These are phyloP conservation scores for Busseola fusca DNA, from an alignment of 2,888 invertebrate genomes.

Conservation along the genomic window DNA sequence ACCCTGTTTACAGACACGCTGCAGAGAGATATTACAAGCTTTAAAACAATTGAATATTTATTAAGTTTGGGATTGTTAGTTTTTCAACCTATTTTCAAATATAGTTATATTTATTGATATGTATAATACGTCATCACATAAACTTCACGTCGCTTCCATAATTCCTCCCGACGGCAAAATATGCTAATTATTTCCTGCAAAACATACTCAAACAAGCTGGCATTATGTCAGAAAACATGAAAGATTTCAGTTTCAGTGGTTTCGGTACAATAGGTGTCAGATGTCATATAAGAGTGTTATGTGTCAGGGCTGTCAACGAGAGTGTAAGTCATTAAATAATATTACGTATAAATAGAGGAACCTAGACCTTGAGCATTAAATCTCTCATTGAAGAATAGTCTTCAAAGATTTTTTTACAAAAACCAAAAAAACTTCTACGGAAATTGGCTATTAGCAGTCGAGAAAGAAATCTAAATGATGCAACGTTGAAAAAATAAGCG, in stretches of 20 bases:
- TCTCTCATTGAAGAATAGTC: slow-evolving; percentile 6
- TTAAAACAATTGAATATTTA: not conserved
- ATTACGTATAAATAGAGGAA: slow-evolving; percentile 12
- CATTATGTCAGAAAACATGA: slow-evolving; percentile 50
- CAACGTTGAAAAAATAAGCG: not conserved
- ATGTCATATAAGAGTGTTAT: slow-evolving; percentile 36
- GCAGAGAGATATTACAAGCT: not conserved
- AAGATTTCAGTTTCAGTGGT: slow-evolving; percentile 32
- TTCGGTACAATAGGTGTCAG: slow-evolving; percentile 41
- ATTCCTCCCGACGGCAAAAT: slow-evolving; percentile 20
- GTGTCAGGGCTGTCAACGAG: slow-evolving; percentile 35
- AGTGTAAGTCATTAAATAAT: slow-evolving; percentile 33
- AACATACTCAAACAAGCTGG: slow-evolving; percentile 25
- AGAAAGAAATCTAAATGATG: slow-evolving; percentile 17
- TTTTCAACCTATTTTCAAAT: not conserved
- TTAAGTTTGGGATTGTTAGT: not conserved
- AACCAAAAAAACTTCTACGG: slow-evolving; percentile 22
- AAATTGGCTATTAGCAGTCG: slow-evolving; percentile 32
- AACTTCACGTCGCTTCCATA: not conserved
- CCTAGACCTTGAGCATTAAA: not conserved
- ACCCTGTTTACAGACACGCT: not conserved
- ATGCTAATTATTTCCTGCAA: slow-evolving; percentile 36
- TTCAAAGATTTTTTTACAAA: slow-evolving; percentile 31
- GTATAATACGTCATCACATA: not conserved
- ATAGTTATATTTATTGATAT: not conserved